phyloP scores from a whole-genome alignment of 2,888 invertebrate genomes.

The Scaptomyza caliginosa region DNA sequence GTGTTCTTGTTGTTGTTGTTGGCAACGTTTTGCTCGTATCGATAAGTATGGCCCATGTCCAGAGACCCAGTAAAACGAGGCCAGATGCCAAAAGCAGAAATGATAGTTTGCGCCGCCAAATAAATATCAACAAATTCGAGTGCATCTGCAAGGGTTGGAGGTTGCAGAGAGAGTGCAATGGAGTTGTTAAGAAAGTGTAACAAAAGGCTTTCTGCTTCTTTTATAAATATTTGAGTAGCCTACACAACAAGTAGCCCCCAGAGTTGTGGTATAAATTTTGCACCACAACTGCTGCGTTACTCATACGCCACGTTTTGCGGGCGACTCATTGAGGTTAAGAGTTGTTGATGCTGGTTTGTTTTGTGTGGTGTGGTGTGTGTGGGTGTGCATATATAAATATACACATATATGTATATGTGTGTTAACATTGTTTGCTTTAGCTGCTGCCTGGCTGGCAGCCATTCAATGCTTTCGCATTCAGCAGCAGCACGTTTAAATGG shows the following conservation, averaged over 20 bases:
- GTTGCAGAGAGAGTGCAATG: neutral
- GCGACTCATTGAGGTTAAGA: slow-evolving; percentile 74
- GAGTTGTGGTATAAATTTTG: slow-evolving; percentile 60
- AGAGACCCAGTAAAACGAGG: slow-evolving; percentile 80
- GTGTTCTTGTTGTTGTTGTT: neutral
- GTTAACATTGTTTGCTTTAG: slow-evolving; percentile 30
- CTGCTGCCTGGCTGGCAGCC: slow-evolving; percentile 6
- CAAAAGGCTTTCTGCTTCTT: slow-evolving; percentile 32
- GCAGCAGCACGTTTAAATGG: slow-evolving; percentile 36
- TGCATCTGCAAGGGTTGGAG: slow-evolving; percentile 80
- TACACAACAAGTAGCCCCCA: slow-evolving; percentile 72
- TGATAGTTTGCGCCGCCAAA: slow-evolving; percentile 84
- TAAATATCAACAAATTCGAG: slow-evolving; percentile 81
- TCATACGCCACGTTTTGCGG: slow-evolving; percentile 67
- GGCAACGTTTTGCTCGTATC: slow-evolving; percentile 62
- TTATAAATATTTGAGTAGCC: slow-evolving; percentile 73
- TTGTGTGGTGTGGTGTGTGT: slow-evolving; percentile 26
- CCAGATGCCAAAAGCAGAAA: slow-evolving; percentile 79
- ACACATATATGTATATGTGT: neutral
- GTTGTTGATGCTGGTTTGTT: slow-evolving; percentile 52
- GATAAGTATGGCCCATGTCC: slow-evolving; percentile 83
- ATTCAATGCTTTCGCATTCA: slow-evolving; percentile 25
- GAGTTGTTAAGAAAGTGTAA: slow-evolving; percentile 8
- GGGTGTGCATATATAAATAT: neutral
- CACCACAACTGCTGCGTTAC: slow-evolving; percentile 51